A percentile compares a stretch with the other conserved stretches of the same genome.
phyloP scores from a whole-genome alignment of 2,797 vertebrate species.

The Pseudochaenichthys georgianus region DNA sequence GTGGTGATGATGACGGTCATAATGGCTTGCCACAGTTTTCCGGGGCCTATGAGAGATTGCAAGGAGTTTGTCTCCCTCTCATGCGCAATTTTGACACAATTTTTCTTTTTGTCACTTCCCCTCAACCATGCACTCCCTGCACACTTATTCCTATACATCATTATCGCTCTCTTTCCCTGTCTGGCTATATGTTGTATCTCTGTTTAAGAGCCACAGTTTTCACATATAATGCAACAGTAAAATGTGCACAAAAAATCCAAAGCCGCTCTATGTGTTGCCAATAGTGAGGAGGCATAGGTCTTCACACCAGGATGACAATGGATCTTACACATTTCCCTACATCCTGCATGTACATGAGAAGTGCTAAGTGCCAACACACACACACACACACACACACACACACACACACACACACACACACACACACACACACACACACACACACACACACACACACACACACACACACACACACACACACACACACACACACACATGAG shows the following conservation, averaged over 20 bases:
- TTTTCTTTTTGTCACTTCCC: conserved; percentile 46
- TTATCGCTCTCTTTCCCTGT: conserved; percentile 22
- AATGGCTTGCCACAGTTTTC: conserved; percentile 51
- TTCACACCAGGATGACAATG: conserved; percentile 22
- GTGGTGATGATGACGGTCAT: conserved; percentile 63
- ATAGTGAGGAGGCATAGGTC: not conserved
- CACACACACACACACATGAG: not conserved
- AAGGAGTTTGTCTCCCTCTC: conserved; percentile 54
- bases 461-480: conserved; percentile 2
- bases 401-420: too few relatives aligned
- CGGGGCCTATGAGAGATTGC: conserved; percentile 48
- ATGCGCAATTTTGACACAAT: conserved; percentile 46
- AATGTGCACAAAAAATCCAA: conserved; percentile 37
- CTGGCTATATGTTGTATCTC: conserved; percentile 38
- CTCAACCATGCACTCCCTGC: conserved; percentile 31
- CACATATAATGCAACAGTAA: conserved; percentile 12
- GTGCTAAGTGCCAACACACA: not conserved
- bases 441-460: conserved; percentile 24
- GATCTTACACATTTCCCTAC: not conserved
- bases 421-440: not conserved
- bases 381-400: conserved; percentile 16
- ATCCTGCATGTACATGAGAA: conserved; percentile 14
- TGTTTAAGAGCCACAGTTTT: conserved; percentile 10
- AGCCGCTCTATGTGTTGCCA: conserved; percentile 15
- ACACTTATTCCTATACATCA: conserved; percentile 42